Evolutionary conservation across 2,113 vertebrate genomes (phyloP).

Genomic region (Sigmodon hispidus): DNA sequence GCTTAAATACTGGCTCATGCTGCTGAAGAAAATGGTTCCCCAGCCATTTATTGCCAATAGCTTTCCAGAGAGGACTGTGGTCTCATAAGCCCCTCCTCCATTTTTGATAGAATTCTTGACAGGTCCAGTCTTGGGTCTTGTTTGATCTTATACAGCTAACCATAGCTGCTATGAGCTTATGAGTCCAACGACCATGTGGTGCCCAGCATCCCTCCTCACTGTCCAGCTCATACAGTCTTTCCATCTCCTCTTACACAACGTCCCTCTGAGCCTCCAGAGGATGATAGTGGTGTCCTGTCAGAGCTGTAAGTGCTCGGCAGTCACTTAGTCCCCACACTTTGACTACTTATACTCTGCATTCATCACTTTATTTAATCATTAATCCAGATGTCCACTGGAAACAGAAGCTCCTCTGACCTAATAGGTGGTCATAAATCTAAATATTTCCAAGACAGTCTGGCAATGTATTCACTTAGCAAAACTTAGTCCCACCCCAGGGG

Average conservation of each 20-base stretch:
- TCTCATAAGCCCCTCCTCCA: neutral
- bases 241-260: too few species aligned
- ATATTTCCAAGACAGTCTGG: neutral
- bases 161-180: neutral
- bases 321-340: neutral
- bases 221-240: neutral
- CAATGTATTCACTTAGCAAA: neutral
- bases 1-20: neutral
- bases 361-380: too few species aligned
- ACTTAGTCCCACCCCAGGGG: neutral
- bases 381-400: neutral
- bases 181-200: neutral
- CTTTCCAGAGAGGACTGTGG: neutral
- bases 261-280: neutral
- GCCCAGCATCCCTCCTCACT: neutral
- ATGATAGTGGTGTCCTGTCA: neutral
- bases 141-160: neutral
- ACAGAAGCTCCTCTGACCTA: too few species aligned
- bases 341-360: neutral
- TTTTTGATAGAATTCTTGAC: too few species aligned
- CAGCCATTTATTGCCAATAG: neutral
- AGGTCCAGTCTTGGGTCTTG: too few species aligned
- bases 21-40: neutral
- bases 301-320: too few species aligned
- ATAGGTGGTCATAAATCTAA: neutral